These are phyloP conservation scores for Achroia grisella DNA, from an alignment of 1,140 invertebrate genomes.

Conservation along the genomic window DNA sequence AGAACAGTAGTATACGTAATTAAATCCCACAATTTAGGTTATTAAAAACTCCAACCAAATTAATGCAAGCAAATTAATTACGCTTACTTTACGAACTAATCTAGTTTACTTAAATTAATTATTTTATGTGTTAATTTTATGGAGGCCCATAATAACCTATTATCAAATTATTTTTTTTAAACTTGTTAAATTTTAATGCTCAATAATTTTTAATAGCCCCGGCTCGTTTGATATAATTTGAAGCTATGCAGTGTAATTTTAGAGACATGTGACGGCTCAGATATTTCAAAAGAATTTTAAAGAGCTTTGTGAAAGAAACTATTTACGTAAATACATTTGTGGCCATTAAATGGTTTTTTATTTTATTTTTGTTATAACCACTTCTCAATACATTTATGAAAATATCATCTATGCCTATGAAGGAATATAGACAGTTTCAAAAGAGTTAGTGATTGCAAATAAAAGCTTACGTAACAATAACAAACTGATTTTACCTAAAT, in stretches of 20 bases:
- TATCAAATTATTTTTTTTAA: constrained; percentile 11
- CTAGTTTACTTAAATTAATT: constrained; percentile 27
- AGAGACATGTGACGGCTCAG: too few relatives aligned
- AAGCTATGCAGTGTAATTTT: not conserved
- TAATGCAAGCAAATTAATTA: constrained; percentile 27
- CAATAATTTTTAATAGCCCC: constrained; percentile 7
- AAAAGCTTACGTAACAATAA: too few relatives aligned
- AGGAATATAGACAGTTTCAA: too few relatives aligned
- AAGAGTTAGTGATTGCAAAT: too few relatives aligned
- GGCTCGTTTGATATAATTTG: constrained; percentile 4
- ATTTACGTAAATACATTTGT: too few relatives aligned
- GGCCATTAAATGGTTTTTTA: too few relatives aligned
- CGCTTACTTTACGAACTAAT: constrained; percentile 25
- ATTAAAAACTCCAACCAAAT: constrained; percentile 27
- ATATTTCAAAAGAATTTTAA: too few relatives aligned
- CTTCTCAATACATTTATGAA: too few relatives aligned
- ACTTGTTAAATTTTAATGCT: constrained; percentile 9
- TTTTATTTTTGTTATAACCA: too few relatives aligned
- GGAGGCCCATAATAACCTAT: constrained; percentile 4
- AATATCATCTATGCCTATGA: too few relatives aligned
- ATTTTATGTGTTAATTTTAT: constrained; percentile 15
- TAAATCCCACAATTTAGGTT: constrained; percentile 27
- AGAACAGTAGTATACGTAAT: constrained; percentile 15
- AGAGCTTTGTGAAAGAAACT: too few relatives aligned
- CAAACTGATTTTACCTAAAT: too few relatives aligned